Percentiles rank a stretch among this genome's conserved stretches.
Evolutionary conservation across 2,888 invertebrate genomes (phyloP).

Genomic region (Callimorpha dominula): DNA sequence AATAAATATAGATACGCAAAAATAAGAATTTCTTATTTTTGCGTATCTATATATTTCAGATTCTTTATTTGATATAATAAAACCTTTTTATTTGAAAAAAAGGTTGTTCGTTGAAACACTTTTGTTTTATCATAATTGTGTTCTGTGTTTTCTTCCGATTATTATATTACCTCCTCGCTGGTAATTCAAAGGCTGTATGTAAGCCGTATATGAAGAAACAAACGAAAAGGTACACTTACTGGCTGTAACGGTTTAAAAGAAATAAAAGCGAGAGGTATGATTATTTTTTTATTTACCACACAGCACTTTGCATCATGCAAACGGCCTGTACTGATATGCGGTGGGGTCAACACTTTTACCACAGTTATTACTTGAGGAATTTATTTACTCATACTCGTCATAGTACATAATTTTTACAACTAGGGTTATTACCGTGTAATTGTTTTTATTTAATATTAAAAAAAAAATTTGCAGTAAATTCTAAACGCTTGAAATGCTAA

Average conservation of each 20-base stretch:
- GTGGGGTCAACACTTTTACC: neutral
- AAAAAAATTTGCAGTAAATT: no score
- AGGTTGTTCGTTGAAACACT: constrained; percentile 28
- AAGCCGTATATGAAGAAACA: constrained; percentile 19
- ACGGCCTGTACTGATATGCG: constrained; percentile 2
- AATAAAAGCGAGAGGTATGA: constrained; percentile 26
- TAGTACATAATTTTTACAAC: neutral
- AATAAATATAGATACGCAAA: constrained; percentile 1
- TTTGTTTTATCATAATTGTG: constrained; percentile 36
- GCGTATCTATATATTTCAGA: neutral
- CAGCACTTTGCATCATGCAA: constrained; percentile 32
- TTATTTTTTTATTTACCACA: constrained; percentile 34
- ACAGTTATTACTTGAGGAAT: constrained; percentile 18
- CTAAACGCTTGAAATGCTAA: neutral
- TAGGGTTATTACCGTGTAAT: neutral
- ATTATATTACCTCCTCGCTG: constrained; percentile 50
- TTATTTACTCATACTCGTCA: neutral
- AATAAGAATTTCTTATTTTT: no score
- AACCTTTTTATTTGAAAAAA: constrained; percentile 22
- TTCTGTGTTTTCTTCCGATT: constrained; percentile 47
- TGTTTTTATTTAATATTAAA: neutral
- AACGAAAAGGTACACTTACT: constrained; percentile 22
- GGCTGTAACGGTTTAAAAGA: constrained; percentile 17
- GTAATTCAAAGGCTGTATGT: constrained; percentile 49
- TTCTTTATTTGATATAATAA: constrained; percentile 23